phyloP scores from a whole-genome alignment of 2,888 invertebrate species.

The Drosophila pullipes region DNA sequence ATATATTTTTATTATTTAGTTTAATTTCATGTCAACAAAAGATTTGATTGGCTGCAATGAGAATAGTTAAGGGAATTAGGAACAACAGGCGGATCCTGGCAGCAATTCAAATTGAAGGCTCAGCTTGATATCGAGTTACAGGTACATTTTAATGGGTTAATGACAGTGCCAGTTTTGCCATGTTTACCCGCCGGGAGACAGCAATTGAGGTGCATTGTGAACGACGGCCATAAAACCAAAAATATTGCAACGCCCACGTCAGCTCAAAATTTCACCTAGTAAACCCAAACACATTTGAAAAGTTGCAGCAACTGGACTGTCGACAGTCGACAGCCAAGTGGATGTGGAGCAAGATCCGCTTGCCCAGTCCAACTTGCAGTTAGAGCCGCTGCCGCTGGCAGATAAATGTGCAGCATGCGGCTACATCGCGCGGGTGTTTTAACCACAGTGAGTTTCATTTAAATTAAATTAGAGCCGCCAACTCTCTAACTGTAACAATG shows the following conservation, averaged over 20 bases:
- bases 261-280: slow-evolving; percentile 71
- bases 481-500: slow-evolving; percentile 81
- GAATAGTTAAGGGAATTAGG: background rate
- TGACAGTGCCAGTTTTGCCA: slow-evolving; percentile 44
- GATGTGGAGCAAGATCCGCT: slow-evolving; percentile 71
- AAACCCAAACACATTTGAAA: slow-evolving; percentile 57
- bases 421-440: slow-evolving; percentile 66
- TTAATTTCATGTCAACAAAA: background rate
- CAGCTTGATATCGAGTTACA: slow-evolving; percentile 41
- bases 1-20: background rate
- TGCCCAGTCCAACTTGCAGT: slow-evolving; percentile 38
- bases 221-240: slow-evolving; percentile 62
- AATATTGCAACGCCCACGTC: slow-evolving; percentile 72
- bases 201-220: slow-evolving; percentile 58
- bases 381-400: slow-evolving; percentile 52
- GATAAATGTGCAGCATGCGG: slow-evolving; percentile 61
- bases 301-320: slow-evolving; percentile 40
- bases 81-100: background rate
- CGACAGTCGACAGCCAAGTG: slow-evolving; percentile 46
- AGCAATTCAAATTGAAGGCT: slow-evolving; percentile 21
- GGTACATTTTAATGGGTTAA: slow-evolving; percentile 54
- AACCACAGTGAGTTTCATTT: slow-evolving; percentile 66
- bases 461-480: slow-evolving; percentile 79
- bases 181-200: slow-evolving; percentile 51
- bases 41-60: background rate